Percentiles rank a stretch among this genome's conserved stretches.
phyloP scores from a whole-genome alignment of 2,797 vertebrate species.

The Echeneis naucrates region DNA sequence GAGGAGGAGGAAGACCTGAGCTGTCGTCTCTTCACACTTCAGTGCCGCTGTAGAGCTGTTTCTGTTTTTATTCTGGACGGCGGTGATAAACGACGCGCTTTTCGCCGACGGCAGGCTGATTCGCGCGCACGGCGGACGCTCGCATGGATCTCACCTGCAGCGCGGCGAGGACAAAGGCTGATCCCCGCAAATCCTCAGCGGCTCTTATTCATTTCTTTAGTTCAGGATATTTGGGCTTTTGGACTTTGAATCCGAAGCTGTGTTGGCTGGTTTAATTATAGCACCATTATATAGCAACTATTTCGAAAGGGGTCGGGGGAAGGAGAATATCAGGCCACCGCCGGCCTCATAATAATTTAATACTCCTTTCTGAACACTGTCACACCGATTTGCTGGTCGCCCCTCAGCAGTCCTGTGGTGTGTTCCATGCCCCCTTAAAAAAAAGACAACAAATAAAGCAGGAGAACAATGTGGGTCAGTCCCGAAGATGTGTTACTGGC shows the following conservation, averaged over 20 bases:
- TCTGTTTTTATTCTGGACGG: too few relatives aligned
- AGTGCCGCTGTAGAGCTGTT: too few relatives aligned
- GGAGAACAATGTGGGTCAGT: constrained; percentile 92
- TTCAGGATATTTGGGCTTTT: too few relatives aligned
- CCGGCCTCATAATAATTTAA: constrained; percentile 13
- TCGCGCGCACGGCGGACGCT: neutral
- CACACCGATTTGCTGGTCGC: constrained; percentile 23
- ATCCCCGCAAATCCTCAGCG: too few relatives aligned
- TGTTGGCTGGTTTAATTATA: constrained; percentile 53
- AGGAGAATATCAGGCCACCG: constrained; percentile 22
- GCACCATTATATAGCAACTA: too few relatives aligned
- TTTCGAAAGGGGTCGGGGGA: neutral
- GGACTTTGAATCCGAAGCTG: constrained; percentile 12
- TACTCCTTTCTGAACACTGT: neutral
- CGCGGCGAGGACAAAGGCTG: constrained; percentile 66
- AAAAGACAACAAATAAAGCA: constrained; percentile 1
- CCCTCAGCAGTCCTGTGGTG: constrained; percentile 4
- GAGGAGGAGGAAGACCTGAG: constrained; percentile 14
- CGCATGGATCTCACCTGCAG: constrained; percentile 67
- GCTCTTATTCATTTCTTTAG: too few relatives aligned
- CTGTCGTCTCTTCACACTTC: constrained; percentile 7
- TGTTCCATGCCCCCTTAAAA: constrained; percentile 73
- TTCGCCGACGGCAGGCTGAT: too few relatives aligned
- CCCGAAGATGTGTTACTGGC: constrained; percentile 97
- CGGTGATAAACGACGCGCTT: too few relatives aligned